These are phyloP conservation scores for Fulmarus glacialis DNA, from an alignment of 2,113 vertebrate species.

Conservation along the genomic window DNA sequence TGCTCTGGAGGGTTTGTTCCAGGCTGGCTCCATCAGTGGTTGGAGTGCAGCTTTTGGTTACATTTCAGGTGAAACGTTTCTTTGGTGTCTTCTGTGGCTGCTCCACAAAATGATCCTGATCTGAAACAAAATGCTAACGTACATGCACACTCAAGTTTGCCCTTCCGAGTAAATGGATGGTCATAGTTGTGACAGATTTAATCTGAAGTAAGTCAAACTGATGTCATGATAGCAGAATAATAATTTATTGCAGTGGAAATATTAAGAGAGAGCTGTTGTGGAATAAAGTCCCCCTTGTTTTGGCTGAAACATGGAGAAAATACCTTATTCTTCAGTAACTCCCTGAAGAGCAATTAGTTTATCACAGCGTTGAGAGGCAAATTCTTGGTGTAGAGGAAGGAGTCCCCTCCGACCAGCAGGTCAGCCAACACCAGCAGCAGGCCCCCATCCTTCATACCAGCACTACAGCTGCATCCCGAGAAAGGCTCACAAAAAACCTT, in stretches of 20 bases:
- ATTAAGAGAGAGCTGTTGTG: not conserved
- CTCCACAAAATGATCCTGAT: not conserved
- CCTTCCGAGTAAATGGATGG: not conserved
- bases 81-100: not conserved
- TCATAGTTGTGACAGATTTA: not conserved
- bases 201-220: not conserved
- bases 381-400: accelerated
- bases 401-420: not conserved
- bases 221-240: not conserved
- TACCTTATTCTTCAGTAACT: not conserved
- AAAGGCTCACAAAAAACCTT: not conserved
- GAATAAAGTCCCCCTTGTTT: not conserved
- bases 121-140: not conserved
- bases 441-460: not conserved
- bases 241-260: not conserved
- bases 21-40: not conserved
- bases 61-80: not conserved
- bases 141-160: not conserved
- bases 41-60: not conserved
- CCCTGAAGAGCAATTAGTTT: not conserved
- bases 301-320: not conserved
- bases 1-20: not conserved
- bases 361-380: not conserved
- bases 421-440: not conserved
- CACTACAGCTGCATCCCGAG: not conserved